Percentiles rank a stretch among this genome's conserved stretches.
Conservation (phyloP, 1,140 invertebrate genomes). For the Drosophila rufa region DNA sequence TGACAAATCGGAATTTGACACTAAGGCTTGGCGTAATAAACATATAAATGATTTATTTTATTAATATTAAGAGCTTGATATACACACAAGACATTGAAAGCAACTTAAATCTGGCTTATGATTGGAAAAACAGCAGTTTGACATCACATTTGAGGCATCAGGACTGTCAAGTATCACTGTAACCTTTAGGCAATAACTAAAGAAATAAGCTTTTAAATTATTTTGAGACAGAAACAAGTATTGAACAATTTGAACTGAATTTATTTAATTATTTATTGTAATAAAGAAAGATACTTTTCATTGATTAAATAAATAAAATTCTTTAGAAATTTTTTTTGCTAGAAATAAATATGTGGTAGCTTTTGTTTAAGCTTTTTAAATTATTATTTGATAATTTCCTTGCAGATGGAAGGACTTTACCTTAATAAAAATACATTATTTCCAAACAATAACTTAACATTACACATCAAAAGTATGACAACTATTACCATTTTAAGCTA, state of each 20-base stretch:
- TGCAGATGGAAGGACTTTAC: no score
- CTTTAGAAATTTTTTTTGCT: no score
- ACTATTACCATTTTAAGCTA: neutral
- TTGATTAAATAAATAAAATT: no score
- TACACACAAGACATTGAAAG: neutral
- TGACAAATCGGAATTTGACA: conserved; percentile 31
- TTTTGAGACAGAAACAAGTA: neutral
- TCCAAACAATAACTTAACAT: neutral
- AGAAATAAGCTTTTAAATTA: neutral
- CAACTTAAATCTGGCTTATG: neutral
- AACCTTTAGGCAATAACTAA: neutral
- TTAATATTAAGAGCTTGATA: neutral
- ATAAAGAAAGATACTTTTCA: no score
- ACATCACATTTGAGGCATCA: neutral
- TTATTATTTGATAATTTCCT: neutral
- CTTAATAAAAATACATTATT: no score
- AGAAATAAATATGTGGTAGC: neutral
- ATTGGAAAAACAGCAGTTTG: neutral
- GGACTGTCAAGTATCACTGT: neutral
- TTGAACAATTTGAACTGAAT: no score
- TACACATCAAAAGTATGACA: neutral
- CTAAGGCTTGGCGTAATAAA: neutral
- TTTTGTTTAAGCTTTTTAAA: neutral
- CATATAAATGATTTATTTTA: neutral
- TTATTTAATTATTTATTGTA: no score